Base-by-base conservation (phyloP, 2,797 vertebrate genomes). In the Anniella stebbinsi region DNA sequence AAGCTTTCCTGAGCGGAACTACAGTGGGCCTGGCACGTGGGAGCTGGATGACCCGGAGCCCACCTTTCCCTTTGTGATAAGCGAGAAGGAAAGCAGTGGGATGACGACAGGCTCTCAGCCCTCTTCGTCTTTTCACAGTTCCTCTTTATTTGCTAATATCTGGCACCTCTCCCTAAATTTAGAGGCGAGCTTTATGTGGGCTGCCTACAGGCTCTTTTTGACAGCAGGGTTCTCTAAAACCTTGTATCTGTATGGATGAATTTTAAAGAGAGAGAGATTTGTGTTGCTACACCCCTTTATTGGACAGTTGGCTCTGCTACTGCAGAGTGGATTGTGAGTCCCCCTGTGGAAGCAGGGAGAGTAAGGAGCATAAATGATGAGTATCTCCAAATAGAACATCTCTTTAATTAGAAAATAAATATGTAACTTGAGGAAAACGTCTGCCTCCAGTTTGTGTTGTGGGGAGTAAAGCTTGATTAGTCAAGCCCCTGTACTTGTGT, bases 371-470 rank as follows among this genome's bases (percentile, higher is more conserved):
- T 91, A 96, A 94, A 91, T 90, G 45, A 2, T 45, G 48, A 81
- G 63, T 89, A 88, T 89, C 84, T 95, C 85, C 45, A 57, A 93
- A 90, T 91, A 92, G 1, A 90, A 93, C 84, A 87, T 90, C 94
- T 89, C 93, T 94, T 95, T 93, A 82, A 45, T 76, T 86, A 91
- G 88, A 77, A 94, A 93, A 93, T 91, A 92, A 94, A 92, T 91
- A 80, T 87, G 83, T 90, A 89, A 89, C 83, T 23, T 6, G 75
- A 75, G 45, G 54, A 92, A 88, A 93, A 30, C 9, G 94, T 83
- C 93, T 88, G 91, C 93, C 93, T 93, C 90, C 84, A 92, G 48
- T 90, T 93, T 93, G 89, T 93, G 92, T 36, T 94, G 48, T 0
- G 89, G 90, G 90, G 90, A 95, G 77, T 0, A 18, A 86, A 91